Base-by-base conservation (phyloP, 1,140 invertebrate species). In the Drosophila quadrilineata region DNA sequence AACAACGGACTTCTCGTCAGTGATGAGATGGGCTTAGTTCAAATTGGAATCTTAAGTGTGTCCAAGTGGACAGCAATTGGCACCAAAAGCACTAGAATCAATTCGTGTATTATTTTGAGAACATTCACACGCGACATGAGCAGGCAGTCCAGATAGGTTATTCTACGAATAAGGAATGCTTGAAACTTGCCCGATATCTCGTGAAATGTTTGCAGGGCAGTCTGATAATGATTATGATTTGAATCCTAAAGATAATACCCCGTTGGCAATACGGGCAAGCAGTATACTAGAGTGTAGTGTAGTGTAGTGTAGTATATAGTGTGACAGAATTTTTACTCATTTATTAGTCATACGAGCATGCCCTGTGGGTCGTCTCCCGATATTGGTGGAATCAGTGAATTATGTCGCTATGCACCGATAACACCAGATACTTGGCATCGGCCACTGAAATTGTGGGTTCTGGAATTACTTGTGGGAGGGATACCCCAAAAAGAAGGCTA, bases 321-420 rank as follows among this genome's bases (percentile, higher is more conserved):
- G n/a, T n/a, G n/a, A n/a, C n/a, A n/a, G n/a, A n/a, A n/a, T n/a
- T n/a, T n/a, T n/a, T n/a, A n/a, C n/a, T n/a, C n/a, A n/a, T n/a
- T n/a, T n/a, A n/a, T n/a, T n/a, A n/a, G n/a, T n/a, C n/a, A n/a
- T n/a, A n/a, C n/a, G n/a, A n/a, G n/a, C n/a, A n/a, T n/a, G n/a
- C n/a, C n/a, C n/a, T n/a, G n/a, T n/a, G n/a, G n/a, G n/a, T n/a
- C n/a, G n/a, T n/a, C n/a, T n/a, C n/a, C n/a, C n/a, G n/a, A n/a
- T n/a, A n/a, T n/a, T n/a, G n/a, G n/a, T n/a, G n/a, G n/a, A n/a
- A n/a, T n/a, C n/a, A n/a, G n/a, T n/a, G 8, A 14, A 9, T 12
- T 26, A 26, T 24, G 45, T 65, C 62, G 45, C 28, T 58, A 46
- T 17, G 56, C 38, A 12, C 29, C 46, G 63, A 66, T 66, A 66